These are phyloP conservation scores for Hypomesus transpacificus DNA, from an alignment of 2,113 vertebrate genomes.

Conservation along the genomic window DNA sequence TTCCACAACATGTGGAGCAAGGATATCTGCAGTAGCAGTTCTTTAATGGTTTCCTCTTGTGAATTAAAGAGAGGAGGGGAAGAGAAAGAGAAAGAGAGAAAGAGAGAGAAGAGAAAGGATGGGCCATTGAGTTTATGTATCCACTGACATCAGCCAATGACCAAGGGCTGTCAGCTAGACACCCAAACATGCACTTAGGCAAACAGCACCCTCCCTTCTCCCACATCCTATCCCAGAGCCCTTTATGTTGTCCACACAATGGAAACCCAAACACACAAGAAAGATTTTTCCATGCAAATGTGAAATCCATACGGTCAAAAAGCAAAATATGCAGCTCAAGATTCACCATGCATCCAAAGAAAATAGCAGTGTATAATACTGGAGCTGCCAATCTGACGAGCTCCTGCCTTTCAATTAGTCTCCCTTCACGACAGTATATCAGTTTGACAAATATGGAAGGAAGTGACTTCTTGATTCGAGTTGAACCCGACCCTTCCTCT, in stretches of 20 bases:
- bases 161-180: constrained; percentile 67
- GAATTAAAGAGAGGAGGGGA: constrained; percentile 49
- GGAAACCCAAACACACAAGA: constrained; percentile 76
- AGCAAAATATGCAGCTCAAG: constrained; percentile 64
- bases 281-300: constrained; percentile 75
- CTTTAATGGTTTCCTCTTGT: constrained; percentile 61
- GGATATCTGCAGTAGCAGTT: constrained; percentile 65
- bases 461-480: constrained; percentile 64
- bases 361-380: constrained; percentile 66
- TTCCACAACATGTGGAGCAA: constrained; percentile 50
- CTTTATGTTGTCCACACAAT: constrained; percentile 75
- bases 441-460: constrained; percentile 68
- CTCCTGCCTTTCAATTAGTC: constrained; percentile 63
- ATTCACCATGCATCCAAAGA: constrained; percentile 65
- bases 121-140: constrained; percentile 59
- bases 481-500: constrained; percentile 59
- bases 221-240: constrained; percentile 69
- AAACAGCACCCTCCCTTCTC: constrained; percentile 68
- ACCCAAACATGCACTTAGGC: constrained; percentile 74
- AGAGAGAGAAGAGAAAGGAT: constrained; percentile 42
- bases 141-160: constrained; percentile 66
- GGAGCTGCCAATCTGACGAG: constrained; percentile 50
- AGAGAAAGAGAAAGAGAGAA: constrained; percentile 40
- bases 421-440: constrained; percentile 61
- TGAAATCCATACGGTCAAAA: constrained; percentile 75